phyloP scores from a whole-genome alignment of 2,888 invertebrate species.

The Hemicrepidius hirtus region DNA sequence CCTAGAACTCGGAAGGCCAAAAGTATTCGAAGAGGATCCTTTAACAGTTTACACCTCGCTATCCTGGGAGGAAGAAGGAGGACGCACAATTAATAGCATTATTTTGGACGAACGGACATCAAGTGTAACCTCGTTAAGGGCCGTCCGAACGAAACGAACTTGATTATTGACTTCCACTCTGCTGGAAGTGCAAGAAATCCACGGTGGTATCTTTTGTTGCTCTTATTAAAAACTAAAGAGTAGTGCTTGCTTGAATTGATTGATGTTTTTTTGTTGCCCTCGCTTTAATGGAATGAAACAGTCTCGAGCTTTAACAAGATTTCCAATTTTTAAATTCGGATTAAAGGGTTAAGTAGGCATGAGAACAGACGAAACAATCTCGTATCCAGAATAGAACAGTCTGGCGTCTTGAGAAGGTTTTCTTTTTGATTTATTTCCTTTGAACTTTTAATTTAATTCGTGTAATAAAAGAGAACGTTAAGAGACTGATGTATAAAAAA shows the following conservation, averaged over 20 bases:
- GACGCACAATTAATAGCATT: conserved; percentile 49
- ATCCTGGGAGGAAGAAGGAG: conserved; percentile 30
- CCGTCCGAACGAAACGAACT: conserved; percentile 50
- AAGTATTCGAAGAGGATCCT: conserved; percentile 30
- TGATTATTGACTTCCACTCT: conserved; percentile 52
- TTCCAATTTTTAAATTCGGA: conserved; percentile 21
- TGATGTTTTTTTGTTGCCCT: conserved; percentile 6
- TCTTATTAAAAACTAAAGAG: conserved; percentile 35
- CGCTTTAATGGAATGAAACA: conserved; percentile 9
- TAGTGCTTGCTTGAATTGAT: conserved; percentile 26
- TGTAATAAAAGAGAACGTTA: not conserved
- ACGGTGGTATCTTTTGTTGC: conserved; percentile 32
- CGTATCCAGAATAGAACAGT: not conserved
- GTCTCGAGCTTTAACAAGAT: conserved; percentile 5
- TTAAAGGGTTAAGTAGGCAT: conserved; percentile 13
- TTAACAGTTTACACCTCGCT: conserved; percentile 11
- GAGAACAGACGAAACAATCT: not conserved
- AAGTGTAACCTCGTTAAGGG: conserved; percentile 53
- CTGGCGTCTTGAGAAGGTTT: not conserved
- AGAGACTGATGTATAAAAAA: not conserved
- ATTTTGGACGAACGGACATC: conserved; percentile 51
- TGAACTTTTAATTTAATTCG: conserved; percentile 13
- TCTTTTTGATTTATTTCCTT: conserved; percentile 4
- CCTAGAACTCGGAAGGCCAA: conserved; percentile 4
- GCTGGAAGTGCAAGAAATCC: conserved; percentile 44